Evolutionary conservation across 2,888 invertebrate genomes (phyloP).

Genomic region (Nysson spinosus): DNA sequence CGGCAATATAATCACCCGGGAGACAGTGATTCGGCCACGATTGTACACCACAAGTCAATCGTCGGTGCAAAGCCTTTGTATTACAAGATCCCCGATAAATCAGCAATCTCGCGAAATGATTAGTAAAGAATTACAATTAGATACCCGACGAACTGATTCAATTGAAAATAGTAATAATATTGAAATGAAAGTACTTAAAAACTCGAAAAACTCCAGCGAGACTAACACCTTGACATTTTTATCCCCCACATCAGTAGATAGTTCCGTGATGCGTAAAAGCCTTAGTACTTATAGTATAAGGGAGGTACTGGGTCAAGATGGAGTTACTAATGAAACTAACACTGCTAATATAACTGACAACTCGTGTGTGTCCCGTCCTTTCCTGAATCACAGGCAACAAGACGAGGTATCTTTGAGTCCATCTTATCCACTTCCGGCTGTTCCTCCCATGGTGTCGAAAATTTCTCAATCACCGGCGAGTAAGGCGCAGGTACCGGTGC

Average conservation of each 20-base stretch:
- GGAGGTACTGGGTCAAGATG: constrained; percentile 41
- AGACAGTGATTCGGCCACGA: constrained; percentile 21
- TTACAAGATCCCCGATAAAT: constrained; percentile 16
- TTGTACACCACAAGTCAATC: constrained; percentile 19
- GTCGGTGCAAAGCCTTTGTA: constrained; percentile 6
- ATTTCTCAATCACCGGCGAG: constrained; percentile 80
- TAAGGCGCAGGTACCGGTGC: constrained; percentile 73
- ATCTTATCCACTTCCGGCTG: constrained; percentile 52
- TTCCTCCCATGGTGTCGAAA: constrained; percentile 79
- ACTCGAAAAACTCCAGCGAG: constrained; percentile 31
- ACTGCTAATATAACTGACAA: constrained; percentile 72
- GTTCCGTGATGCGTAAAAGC: constrained; percentile 52
- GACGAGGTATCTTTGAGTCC: constrained; percentile 72
- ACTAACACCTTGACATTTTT: constrained; percentile 27
- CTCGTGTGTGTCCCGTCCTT: constrained; percentile 76
- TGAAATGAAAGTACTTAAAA: constrained; percentile 45
- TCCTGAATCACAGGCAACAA: constrained; percentile 72
- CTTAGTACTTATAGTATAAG: constrained; percentile 59
- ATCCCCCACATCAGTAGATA: constrained; percentile 29
- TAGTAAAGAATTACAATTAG: constrained; percentile 33
- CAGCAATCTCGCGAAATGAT: background rate
- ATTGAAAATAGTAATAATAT: constrained; percentile 27
- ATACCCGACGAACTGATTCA: constrained; percentile 28
- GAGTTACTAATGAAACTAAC: constrained; percentile 67
- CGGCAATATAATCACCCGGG: constrained; percentile 32